Conservation (phyloP, 2,797 vertebrate species). For the Chloroceryle inda region DNA sequence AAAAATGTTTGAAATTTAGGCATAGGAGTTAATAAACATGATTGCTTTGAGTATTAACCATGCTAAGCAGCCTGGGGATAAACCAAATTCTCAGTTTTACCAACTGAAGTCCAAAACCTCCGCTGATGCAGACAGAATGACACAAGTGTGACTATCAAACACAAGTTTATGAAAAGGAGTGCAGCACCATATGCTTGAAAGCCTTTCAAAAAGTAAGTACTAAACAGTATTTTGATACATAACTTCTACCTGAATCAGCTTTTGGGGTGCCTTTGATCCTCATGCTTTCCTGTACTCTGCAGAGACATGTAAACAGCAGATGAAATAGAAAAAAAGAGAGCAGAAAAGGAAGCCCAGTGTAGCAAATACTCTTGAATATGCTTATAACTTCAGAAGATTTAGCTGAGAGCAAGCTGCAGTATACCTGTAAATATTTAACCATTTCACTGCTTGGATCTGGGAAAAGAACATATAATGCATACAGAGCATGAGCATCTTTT, state of each 20-base stretch:
- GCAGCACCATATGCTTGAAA: not conserved
- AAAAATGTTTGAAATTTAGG: not conserved
- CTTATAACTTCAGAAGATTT: not conserved
- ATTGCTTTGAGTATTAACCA: not conserved
- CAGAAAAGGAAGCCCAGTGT: not conserved
- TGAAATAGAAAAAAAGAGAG: not conserved
- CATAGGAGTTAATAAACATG: accelerated
- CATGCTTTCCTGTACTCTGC: not conserved
- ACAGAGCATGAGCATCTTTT: not conserved
- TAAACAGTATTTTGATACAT: not conserved
- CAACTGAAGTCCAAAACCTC: not conserved
- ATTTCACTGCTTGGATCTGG: not conserved
- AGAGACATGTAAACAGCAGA: not conserved
- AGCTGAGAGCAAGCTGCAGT: not conserved
- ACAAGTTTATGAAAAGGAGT: not conserved
- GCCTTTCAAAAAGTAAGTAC: not conserved
- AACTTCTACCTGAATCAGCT: not conserved
- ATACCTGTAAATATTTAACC: not conserved
- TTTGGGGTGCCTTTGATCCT: not conserved
- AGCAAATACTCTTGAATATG: not conserved
- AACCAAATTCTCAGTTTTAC: not conserved
- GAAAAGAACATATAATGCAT: not conserved
- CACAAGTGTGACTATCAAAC: not conserved
- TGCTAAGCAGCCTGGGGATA: not conserved
- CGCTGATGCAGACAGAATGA: not conserved